Percentiles rank a stretch among this genome's conserved stretches.
Evolutionary conservation across 64 coral and sea anemone genomes (phyloP).

Genomic region (Stichodactyla mertensii): DNA sequence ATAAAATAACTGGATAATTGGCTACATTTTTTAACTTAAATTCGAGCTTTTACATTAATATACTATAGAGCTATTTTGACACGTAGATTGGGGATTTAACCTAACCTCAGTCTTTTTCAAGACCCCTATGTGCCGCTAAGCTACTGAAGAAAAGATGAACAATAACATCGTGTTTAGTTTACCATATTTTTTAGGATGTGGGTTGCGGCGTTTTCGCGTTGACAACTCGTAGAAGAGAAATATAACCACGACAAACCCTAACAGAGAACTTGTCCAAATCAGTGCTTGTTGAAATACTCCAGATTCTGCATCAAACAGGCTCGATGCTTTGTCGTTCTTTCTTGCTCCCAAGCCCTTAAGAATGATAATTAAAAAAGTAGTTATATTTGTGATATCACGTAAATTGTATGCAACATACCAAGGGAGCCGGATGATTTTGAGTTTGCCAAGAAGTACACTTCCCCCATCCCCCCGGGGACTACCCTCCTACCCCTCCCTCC

Average conservation of each 20-base stretch:
- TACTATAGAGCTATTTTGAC: too few relatives aligned
- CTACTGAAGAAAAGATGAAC: neutral
- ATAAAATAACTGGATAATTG: too few relatives aligned
- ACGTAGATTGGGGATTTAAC: too few relatives aligned
- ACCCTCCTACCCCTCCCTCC: too few relatives aligned
- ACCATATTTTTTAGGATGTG: conserved; percentile 39
- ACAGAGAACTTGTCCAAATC: neutral
- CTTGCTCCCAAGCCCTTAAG: neutral
- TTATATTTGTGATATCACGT: neutral
- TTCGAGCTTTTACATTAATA: too few relatives aligned
- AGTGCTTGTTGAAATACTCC: conserved; percentile 23
- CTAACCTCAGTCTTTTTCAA: too few relatives aligned
- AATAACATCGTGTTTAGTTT: neutral
- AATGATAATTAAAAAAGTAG: neutral
- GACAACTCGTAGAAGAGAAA: conserved; percentile 34
- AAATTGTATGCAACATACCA: neutral
- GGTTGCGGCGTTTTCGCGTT: conserved; percentile 23
- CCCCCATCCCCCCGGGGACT: too few relatives aligned
- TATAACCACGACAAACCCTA: conserved; percentile 6
- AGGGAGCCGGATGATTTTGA: too few relatives aligned
- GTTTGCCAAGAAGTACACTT: too few relatives aligned
- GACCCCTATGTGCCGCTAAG: too few relatives aligned
- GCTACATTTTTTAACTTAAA: too few relatives aligned
- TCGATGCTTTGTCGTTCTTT: conserved; percentile 5
- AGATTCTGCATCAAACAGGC: conserved; percentile 44